Conservation (phyloP, 2,113 vertebrate genomes). For the Sarotherodon lohbergeri region DNA sequence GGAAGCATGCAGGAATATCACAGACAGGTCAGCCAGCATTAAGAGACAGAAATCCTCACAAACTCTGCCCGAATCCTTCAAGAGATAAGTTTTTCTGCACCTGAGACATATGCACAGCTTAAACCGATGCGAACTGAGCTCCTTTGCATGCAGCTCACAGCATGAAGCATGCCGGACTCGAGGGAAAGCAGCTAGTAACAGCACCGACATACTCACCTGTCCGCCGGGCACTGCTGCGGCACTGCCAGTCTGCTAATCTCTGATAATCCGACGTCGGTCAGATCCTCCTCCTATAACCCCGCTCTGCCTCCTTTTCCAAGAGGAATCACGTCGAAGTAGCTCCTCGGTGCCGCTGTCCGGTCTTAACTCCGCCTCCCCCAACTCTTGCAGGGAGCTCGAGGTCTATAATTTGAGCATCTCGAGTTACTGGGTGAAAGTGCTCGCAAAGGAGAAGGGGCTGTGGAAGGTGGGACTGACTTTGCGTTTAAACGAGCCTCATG, state of each 20-base stretch:
- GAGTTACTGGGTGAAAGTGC: not conserved
- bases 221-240: not conserved
- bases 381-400: not conserved
- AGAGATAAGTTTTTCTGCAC: not conserved
- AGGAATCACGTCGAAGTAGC: not conserved
- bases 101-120: not conserved
- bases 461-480: not conserved
- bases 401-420: not conserved
- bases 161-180: not conserved
- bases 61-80: not conserved
- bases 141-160: not conserved
- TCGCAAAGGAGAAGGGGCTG: not conserved
- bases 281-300: not conserved
- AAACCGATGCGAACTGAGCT: not conserved
- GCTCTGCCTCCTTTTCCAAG: not conserved
- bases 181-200: not conserved
- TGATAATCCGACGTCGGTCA: not conserved
- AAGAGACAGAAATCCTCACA: not conserved
- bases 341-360: not conserved
- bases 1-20: not conserved
- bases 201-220: not conserved
- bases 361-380: conserved; percentile 32
- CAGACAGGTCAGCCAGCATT: too few relatives aligned
- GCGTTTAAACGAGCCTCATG: not conserved
- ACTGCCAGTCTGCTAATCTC: not conserved